A percentile compares a stretch with the other conserved stretches of the same genome.
Conservation (phyloP, 2,113 vertebrate species). For the Brevimyrus niger region DNA sequence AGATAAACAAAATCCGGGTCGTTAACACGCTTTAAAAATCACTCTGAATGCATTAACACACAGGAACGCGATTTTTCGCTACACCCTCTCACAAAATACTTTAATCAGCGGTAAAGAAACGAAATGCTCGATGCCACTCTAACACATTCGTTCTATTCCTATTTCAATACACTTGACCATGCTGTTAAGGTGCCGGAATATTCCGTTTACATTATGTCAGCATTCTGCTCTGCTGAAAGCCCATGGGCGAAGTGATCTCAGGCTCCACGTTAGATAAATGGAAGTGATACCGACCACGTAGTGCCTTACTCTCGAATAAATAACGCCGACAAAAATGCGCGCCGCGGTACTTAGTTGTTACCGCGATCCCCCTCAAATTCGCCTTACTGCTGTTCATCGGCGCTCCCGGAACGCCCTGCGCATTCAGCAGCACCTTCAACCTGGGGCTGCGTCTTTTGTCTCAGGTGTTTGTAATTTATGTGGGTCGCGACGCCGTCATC, state of each 20-base stretch:
- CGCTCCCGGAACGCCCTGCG: neutral
- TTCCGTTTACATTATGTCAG: conserved; percentile 3
- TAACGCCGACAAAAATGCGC: neutral
- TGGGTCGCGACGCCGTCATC: conserved; percentile 35
- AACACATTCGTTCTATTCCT: neutral
- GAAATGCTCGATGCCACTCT: neutral
- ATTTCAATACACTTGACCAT: neutral
- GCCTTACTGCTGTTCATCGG: neutral
- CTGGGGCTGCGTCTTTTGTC: conserved; percentile 21
- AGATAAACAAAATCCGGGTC: neutral
- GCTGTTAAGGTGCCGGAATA: neutral
- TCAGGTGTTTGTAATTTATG: conserved; percentile 54
- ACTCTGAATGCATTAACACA: neutral
- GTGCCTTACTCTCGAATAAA: neutral
- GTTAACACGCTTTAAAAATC: neutral
- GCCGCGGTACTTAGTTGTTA: neutral
- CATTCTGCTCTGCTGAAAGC: neutral
- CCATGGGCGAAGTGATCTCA: neutral
- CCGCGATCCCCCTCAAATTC: neutral
- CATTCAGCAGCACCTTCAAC: neutral
- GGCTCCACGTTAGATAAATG: neutral
- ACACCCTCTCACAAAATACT: neutral
- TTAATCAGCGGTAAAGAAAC: neutral
- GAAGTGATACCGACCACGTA: neutral
- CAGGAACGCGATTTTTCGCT: neutral